Percentiles rank a stretch among this genome's conserved stretches.
Evolutionary conservation across 92 coral and sea anemone species (phyloP).

Genomic region (Parazoanthus darwini): DNA sequence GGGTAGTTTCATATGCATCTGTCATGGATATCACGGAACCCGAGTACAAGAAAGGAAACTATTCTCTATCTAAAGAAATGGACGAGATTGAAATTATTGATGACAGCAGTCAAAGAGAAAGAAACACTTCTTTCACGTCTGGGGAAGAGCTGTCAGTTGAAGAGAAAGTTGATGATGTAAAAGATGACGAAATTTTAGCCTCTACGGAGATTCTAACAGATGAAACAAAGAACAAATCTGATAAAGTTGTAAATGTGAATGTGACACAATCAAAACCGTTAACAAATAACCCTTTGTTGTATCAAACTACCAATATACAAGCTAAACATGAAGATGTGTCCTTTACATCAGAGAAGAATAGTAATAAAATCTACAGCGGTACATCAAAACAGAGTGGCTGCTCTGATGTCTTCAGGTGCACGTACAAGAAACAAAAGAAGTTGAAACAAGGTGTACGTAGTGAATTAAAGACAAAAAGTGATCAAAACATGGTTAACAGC

Average conservation of each 20-base stretch:
- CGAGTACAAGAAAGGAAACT: not conserved
- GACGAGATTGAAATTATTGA: slow-evolving; percentile 29
- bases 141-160: slow-evolving; percentile 22
- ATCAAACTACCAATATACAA: not conserved
- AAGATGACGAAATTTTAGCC: not conserved
- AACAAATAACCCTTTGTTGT: not conserved
- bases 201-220: not conserved
- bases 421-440: not conserved
- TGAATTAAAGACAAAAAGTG: not conserved
- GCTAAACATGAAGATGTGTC: not conserved
- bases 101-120: not conserved
- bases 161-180: slow-evolving; percentile 25
- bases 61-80: slow-evolving; percentile 23
- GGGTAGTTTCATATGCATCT: not conserved
- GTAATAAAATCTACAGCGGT: not conserved
- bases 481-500: not conserved
- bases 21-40: not conserved
- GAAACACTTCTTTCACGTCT: not conserved
- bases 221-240: not conserved
- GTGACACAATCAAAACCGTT: not conserved
- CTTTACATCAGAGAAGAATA: not conserved
- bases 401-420: not conserved
- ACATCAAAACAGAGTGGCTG: not conserved
- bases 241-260: not conserved
- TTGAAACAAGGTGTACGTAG: not conserved